Evolutionary conservation across 2,888 invertebrate species (phyloP).

Genomic region (Drosophila austrosaltans): DNA sequence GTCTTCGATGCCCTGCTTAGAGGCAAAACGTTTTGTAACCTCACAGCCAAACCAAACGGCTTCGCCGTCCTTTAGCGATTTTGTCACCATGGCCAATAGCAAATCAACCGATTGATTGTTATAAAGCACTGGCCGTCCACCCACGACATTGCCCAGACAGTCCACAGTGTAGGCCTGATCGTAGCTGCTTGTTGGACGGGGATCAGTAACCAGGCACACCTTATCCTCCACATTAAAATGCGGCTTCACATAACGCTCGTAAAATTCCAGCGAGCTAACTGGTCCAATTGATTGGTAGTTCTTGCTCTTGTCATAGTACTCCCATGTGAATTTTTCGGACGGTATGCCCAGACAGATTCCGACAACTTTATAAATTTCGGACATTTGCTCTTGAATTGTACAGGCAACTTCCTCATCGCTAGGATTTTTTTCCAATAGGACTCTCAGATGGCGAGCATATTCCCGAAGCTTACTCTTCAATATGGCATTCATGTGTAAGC

Average conservation of each 20-base stretch:
- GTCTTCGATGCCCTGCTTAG: conserved; percentile 91
- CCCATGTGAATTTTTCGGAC: conserved; percentile 90
- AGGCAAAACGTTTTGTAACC: conserved; percentile 91
- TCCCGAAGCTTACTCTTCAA: conserved; percentile 94
- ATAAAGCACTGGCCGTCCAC: conserved; percentile 91
- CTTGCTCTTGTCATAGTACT: conserved; percentile 93
- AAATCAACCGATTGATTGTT: conserved; percentile 94
- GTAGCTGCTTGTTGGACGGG: conserved; percentile 91
- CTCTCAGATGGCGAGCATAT: conserved; percentile 89
- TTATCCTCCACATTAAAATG: conserved; percentile 92
- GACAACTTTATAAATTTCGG: conserved; percentile 90
- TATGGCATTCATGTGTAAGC: conserved; percentile 90
- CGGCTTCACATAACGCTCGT: conserved; percentile 90
- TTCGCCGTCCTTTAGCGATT: conserved; percentile 91
- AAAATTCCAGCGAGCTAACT: conserved; percentile 91
- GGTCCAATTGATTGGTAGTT: conserved; percentile 89
- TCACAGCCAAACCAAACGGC: conserved; percentile 97
- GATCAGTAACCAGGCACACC: conserved; percentile 94
- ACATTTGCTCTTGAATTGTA: conserved; percentile 89
- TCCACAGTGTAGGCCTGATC: conserved; percentile 92
- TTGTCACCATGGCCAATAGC: conserved; percentile 89
- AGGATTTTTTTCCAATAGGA: conserved; percentile 86
- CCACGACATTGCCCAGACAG: conserved; percentile 94
- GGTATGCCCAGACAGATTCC: conserved; percentile 93
- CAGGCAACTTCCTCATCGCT: conserved; percentile 87